Evolutionary conservation across 2,113 vertebrate genomes (phyloP).

Genomic region (Podocnemis expansa): DNA sequence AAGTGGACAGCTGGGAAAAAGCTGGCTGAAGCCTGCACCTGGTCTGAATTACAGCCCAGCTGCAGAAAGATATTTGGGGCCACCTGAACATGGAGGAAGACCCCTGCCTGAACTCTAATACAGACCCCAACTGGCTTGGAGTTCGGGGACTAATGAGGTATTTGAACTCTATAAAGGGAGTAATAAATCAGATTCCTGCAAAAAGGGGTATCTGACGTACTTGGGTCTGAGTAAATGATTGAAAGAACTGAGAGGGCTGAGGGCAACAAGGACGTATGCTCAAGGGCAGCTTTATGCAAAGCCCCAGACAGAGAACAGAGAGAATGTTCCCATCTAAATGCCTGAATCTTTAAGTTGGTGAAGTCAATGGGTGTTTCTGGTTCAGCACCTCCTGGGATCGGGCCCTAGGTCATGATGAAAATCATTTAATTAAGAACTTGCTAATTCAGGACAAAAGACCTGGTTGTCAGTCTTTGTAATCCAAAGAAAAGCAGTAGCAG

Average conservation of each 20-base stretch:
- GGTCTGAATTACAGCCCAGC: not conserved
- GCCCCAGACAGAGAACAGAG: not conserved
- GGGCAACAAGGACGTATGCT: not conserved
- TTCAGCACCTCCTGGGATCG: not conserved
- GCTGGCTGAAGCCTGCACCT: not conserved
- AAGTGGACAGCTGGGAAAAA: not conserved
- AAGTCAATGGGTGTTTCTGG: not conserved
- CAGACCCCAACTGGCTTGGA: not conserved
- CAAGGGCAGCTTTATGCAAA: not conserved
- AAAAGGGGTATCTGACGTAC: not conserved
- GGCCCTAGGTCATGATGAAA: not conserved
- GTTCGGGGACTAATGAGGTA: not conserved
- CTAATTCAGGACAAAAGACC: not conserved
- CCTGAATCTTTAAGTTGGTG: not conserved
- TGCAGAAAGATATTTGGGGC: not conserved
- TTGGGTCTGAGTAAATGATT: not conserved
- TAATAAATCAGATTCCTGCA: not conserved
- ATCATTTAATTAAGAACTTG: not conserved
- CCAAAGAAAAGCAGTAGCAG: not conserved
- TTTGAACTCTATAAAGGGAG: not conserved
- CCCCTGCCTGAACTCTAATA: not conserved
- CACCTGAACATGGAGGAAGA: not conserved
- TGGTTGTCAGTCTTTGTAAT: not conserved
- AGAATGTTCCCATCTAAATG: not conserved
- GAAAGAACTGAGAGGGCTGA: not conserved